Conservation (phyloP, 1,140 invertebrate genomes). For the Zaprionus kolodkinae region DNA sequence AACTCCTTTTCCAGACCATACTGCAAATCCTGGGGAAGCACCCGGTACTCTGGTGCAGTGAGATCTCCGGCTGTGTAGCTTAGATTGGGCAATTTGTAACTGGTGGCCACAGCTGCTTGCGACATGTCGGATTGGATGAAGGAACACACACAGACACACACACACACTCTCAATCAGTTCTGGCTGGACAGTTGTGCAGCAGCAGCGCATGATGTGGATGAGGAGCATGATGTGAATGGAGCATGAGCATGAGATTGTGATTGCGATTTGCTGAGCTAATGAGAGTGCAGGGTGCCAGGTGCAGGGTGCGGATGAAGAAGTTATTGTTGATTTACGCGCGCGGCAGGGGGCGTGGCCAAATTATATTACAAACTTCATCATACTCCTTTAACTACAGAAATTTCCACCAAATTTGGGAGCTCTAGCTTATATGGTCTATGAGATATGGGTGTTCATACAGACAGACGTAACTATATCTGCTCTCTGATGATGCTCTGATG, state of each 20-base stretch:
- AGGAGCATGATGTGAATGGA: not conserved
- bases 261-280: not conserved
- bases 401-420: no score
- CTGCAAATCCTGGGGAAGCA: constrained; percentile 84
- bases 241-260: not conserved
- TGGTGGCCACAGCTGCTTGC: constrained; percentile 38
- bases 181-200: not conserved
- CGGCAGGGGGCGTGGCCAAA: no score
- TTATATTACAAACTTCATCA: no score
- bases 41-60: constrained; percentile 85
- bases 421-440: no score
- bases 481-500: no score
- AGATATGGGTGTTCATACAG: no score
- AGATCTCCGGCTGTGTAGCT: constrained; percentile 86
- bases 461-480: no score
- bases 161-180: not conserved
- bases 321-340: no score
- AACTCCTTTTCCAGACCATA: constrained; percentile 32
- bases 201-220: not conserved
- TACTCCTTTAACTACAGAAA: no score
- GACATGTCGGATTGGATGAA: constrained; percentile 50
- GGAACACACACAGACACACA: not conserved
- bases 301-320: no score
- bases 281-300: no score
- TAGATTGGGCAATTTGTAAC: constrained; percentile 58